Conservation (phyloP, 2,888 invertebrate species). For the Lissocephala sabroskyi region DNA sequence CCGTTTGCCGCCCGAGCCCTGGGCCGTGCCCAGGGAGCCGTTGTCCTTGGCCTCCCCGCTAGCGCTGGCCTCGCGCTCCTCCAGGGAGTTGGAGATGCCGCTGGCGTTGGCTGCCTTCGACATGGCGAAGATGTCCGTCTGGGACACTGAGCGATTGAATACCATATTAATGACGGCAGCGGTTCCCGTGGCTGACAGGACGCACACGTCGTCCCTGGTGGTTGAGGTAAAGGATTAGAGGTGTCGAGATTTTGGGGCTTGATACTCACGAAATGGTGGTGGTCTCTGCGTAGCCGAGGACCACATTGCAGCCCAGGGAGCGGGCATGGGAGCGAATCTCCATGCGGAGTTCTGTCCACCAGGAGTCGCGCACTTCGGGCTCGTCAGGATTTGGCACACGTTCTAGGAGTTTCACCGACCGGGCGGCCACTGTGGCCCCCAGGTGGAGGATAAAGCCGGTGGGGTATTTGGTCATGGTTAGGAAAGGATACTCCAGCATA, state of each 20-base stretch:
- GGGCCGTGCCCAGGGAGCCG: constrained; percentile 41
- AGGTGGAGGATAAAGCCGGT: constrained; percentile 90
- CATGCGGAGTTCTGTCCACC: constrained; percentile 97
- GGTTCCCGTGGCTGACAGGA: constrained; percentile 93
- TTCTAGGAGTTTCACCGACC: constrained; percentile 87
- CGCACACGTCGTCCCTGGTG: constrained; percentile 92
- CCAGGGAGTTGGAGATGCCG: constrained; percentile 74
- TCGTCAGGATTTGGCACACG: constrained; percentile 89
- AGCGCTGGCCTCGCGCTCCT: constrained; percentile 71
- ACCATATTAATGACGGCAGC: constrained; percentile 86
- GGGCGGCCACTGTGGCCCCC: constrained; percentile 88
- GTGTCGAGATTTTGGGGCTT: too few species aligned
- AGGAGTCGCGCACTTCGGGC: constrained; percentile 91
- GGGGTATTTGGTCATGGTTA: constrained; percentile 93
- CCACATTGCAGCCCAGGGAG: constrained; percentile 93
- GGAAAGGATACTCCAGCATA: constrained; percentile 95
- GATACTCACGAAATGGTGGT: constrained; percentile 88
- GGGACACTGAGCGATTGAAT: constrained; percentile 71
- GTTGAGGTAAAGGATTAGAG: neutral
- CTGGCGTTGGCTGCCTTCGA: constrained; percentile 42
- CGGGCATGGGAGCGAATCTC: constrained; percentile 95
- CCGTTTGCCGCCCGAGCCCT: constrained; percentile 36
- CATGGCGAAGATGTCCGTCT: constrained; percentile 63
- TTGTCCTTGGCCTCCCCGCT: constrained; percentile 50
- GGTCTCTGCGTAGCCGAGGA: constrained; percentile 93